Percentiles rank a stretch among this genome's conserved stretches.
phyloP scores from a whole-genome alignment of 1,140 invertebrate genomes.

The Halictus rubicundus region DNA sequence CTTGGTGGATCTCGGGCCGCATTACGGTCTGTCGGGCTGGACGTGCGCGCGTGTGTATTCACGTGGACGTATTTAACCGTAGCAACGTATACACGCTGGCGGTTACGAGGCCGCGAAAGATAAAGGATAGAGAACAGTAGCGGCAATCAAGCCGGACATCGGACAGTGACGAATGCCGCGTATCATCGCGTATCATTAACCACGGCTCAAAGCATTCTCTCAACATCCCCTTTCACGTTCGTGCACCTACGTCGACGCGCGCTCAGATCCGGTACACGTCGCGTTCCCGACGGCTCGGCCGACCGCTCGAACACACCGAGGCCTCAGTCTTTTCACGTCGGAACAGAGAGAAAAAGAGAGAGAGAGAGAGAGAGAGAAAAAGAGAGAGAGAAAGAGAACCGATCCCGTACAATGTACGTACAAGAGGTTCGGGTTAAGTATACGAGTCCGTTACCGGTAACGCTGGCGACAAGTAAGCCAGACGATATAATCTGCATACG shows the following conservation, averaged over 20 bases:
- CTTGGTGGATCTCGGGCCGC: neutral
- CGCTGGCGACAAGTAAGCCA: conserved; percentile 44
- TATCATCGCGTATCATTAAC: conserved; percentile 78
- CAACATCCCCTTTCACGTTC: conserved; percentile 51
- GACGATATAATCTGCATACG: conserved; percentile 58
- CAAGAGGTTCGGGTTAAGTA: conserved; percentile 46
- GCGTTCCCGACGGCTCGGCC: neutral
- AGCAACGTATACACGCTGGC: neutral
- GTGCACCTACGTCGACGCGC: conserved; percentile 54
- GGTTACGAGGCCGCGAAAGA: conserved; percentile 58
- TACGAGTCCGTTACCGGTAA: conserved; percentile 45
- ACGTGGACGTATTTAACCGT: conserved; percentile 34
- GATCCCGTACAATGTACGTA: conserved; percentile 43
- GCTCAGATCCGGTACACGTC: conserved; percentile 43
- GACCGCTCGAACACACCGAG: conserved; percentile 6
- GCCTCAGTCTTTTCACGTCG: conserved; percentile 16
- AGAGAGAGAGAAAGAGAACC: conserved; percentile 27
- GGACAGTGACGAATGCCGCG: conserved; percentile 78
- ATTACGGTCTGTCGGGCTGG: conserved; percentile 4
- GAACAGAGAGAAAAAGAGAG: conserved; percentile 5
- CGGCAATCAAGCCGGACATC: conserved; percentile 76
- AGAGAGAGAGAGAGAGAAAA: neutral
- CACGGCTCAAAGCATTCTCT: conserved; percentile 69
- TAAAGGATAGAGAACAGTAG: conserved; percentile 75
- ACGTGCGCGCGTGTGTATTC: conserved; percentile 12